Evolutionary conservation across 2,888 invertebrate species (phyloP).

Genomic region (Apamea monoglypha): DNA sequence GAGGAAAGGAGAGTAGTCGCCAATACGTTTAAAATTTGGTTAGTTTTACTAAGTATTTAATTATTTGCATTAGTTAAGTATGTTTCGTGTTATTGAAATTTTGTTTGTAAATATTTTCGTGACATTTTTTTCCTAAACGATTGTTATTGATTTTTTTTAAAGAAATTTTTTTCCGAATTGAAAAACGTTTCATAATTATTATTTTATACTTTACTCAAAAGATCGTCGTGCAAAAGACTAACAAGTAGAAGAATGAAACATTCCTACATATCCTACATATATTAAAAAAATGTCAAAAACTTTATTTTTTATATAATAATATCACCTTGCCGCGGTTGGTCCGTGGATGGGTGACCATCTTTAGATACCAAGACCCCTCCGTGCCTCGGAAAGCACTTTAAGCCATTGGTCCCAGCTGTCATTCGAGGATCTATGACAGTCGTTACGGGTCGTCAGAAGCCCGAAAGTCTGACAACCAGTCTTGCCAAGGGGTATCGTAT

Average conservation of each 20-base stretch:
- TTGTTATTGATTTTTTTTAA: background rate
- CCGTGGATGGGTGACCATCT: too few relatives aligned
- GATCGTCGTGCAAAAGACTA: background rate
- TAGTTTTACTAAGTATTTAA: too few relatives aligned
- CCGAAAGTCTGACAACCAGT: too few relatives aligned
- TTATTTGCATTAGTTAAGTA: background rate
- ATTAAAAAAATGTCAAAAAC: background rate
- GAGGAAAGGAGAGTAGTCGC: background rate
- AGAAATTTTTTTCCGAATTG: background rate
- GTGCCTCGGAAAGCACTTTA: too few relatives aligned
- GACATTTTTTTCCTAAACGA: background rate
- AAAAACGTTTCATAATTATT: too few relatives aligned
- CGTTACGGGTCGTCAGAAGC: too few relatives aligned
- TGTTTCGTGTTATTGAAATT: background rate
- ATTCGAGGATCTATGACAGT: too few relatives aligned
- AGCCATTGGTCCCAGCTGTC: too few relatives aligned
- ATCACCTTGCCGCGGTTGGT: too few relatives aligned
- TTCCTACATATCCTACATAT: too few relatives aligned
- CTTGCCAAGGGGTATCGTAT: too few relatives aligned
- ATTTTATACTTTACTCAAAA: background rate
- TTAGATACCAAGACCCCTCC: too few relatives aligned
- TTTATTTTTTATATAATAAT: background rate
- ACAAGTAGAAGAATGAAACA: background rate
- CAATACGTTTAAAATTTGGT: background rate
- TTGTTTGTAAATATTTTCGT: background rate